Base-by-base conservation (phyloP, 2,113 vertebrate species). In the Oncorhynchus kisutch region DNA sequence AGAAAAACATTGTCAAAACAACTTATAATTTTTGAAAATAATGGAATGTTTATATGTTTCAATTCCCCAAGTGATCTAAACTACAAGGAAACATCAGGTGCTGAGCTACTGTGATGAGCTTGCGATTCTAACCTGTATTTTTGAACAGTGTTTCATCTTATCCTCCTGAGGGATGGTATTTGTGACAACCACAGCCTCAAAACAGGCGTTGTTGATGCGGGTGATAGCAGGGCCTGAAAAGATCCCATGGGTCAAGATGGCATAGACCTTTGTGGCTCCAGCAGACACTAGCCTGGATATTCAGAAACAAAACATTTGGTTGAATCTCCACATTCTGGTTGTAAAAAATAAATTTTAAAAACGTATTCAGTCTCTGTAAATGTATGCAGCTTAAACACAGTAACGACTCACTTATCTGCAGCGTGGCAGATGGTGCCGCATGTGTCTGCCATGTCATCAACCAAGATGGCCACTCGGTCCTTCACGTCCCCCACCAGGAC, bases 131-230 rank as follows among this genome's bases (percentile, higher is more conserved):
- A 95, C 95, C 92, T 96, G 95, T 85, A 96, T 96, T 90, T 96
- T 96, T 71, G 92, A 91, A 81, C 95, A 96, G 60, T 96, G 95
- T 39, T 93, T 96, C 93, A 96, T 96, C 88, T 96, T 96, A 78
- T 96, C 95, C 85, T 96, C 95, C 73, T 96, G 95, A 72, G 95
- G 95, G 88, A 96, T 96, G 45, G 95, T 96, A 82, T 96, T 96
- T 68, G 95, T 96, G 77, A 96, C 95, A 1, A 96, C 95, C 68
- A 96, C 95, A 2, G 95, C 95, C 85, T 96, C 95, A 81, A 96
- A 96, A 79, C 93, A 94, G 48, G 95, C 95, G 1, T 92, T 95
- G 86, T 96, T 96, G 82, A 96, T 96, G 1, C 95, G 94, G 71
- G 95, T 94, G 85, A 96, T 96, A 34, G 95, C 95, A 1, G 95